Percentiles rank a stretch among this genome's conserved stretches.
Evolutionary conservation across 2,113 vertebrate genomes (phyloP).

Genomic region (Oreocharis arfaki): DNA sequence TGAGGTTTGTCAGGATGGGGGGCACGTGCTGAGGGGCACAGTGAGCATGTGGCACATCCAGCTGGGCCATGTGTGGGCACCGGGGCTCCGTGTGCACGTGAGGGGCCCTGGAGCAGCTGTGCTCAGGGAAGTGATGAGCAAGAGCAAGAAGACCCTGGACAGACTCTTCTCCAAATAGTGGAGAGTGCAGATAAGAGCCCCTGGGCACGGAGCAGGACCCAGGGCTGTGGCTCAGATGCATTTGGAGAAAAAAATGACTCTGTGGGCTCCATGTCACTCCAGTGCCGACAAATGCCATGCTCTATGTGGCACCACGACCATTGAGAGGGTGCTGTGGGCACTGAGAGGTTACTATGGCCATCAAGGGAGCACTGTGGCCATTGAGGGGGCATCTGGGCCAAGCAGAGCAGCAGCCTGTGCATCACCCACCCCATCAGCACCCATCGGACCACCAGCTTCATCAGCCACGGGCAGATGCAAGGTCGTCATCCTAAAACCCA

Average conservation of each 20-base stretch:
- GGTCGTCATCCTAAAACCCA: neutral
- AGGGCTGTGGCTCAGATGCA: neutral
- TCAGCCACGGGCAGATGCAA: fast-evolving
- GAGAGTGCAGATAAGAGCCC: neutral
- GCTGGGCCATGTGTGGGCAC: neutral
- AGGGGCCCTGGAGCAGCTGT: neutral
- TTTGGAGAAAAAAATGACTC: neutral
- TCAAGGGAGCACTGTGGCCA: neutral
- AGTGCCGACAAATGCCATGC: neutral
- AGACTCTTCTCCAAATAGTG: neutral
- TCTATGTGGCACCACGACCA: neutral
- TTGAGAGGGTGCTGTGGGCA: fast-evolving
- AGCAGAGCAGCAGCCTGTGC: neutral
- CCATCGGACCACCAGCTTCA: neutral
- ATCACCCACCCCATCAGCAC: neutral
- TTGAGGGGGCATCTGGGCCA: neutral
- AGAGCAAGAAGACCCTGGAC: neutral
- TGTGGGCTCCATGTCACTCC: neutral
- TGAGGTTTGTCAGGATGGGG: too few species aligned
- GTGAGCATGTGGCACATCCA: fast-evolving
- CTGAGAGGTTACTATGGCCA: too few species aligned
- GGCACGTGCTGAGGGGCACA: fast-evolving
- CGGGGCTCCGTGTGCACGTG: fast-evolving
- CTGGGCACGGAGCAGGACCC: neutral
- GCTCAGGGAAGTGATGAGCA: neutral